Base-by-base conservation (phyloP, 2,113 vertebrate species). In the Varanus komodoensis region DNA sequence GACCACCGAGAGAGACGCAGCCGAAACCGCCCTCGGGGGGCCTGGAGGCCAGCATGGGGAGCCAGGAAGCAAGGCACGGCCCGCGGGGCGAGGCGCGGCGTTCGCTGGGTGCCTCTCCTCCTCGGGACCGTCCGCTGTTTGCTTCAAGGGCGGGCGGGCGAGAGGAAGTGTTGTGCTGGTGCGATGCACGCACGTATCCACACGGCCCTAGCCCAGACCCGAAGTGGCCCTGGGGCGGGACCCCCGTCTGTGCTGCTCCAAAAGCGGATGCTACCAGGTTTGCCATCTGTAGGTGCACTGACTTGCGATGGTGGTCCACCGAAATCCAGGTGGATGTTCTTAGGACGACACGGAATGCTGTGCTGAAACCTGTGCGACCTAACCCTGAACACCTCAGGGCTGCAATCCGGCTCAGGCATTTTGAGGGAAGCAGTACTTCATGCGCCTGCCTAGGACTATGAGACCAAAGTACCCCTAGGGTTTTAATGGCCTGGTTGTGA, bases 31-130 rank as follows among this genome's bases (percentile, higher is more conserved):
- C 23, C 32, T 44, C 17, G 82, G 23, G 38, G 89, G 87, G 85
- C 80, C 84, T 57, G 71, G 2, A 73, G 87, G 92, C 82, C 94
- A 92, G 90, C 89, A 91, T 77, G 93, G 90, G 77, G 34, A 14
- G 84, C 79, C 84, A 81, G 23, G 57, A 61, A 92, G 15, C 61
- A n/a, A 9, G 81, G n/a, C 57, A 19, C 12, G 32, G 34, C 11
- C 61, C 14, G 25, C 83, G 44, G 79, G 48, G 67, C 3, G 14
- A 69, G 50, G 48, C 78, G 6, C 32, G 3, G 78, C 15, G 32
- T 61, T 4, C 19, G 68, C 68, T 23, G 27, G 5, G 23, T 23
- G 12, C 38, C 38, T 74, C 67, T 34, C 52, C 79, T 57, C 8
- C 4, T n/a, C 21, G 4, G 29, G 3, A 52, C 85, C 38, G 3